Conservation (phyloP, 2,113 vertebrate species). For the Amblyopsis rosae region DNA sequence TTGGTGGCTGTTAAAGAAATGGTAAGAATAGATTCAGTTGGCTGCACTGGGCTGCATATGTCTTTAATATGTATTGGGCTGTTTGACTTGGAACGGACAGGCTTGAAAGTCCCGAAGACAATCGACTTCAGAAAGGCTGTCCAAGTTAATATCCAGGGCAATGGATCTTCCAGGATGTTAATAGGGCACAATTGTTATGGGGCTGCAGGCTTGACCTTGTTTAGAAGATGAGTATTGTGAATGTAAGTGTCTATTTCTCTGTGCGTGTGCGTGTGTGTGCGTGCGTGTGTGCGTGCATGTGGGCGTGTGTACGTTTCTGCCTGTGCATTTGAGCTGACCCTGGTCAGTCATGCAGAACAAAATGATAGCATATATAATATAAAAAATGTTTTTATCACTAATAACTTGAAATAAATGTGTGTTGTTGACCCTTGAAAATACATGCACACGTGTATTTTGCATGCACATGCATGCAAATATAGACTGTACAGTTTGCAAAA, state of each 20-base stretch:
- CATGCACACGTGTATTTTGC: slow-evolving; percentile 2
- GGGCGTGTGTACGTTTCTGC: neutral
- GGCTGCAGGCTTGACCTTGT: slow-evolving; percentile 62
- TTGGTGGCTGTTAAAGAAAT: slow-evolving; percentile 15
- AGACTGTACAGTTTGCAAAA: neutral
- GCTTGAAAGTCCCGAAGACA: slow-evolving; percentile 61
- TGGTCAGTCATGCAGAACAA: neutral
- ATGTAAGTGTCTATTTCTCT: slow-evolving; percentile 2
- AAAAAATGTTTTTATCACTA: no score
- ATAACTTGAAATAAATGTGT: no score
- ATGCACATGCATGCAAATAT: neutral
- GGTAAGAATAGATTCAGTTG: slow-evolving; percentile 16
- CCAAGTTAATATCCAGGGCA: slow-evolving; percentile 61
- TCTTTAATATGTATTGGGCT: slow-evolving; percentile 52
- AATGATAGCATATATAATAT: neutral
- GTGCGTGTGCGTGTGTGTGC: slow-evolving; percentile 14
- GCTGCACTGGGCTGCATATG: slow-evolving; percentile 47
- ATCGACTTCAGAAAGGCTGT: slow-evolving; percentile 62
- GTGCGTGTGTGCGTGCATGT: slow-evolving; percentile 2
- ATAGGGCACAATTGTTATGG: slow-evolving; percentile 59
- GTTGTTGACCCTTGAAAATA: no score
- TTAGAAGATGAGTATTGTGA: slow-evolving; percentile 31
- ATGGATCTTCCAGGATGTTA: slow-evolving; percentile 64
- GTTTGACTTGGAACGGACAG: slow-evolving; percentile 55
- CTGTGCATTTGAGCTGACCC: neutral